A percentile compares a stretch with the other conserved stretches of the same genome.
phyloP scores from a whole-genome alignment of 2,113 vertebrate genomes.

The Cyprinus carpio region DNA sequence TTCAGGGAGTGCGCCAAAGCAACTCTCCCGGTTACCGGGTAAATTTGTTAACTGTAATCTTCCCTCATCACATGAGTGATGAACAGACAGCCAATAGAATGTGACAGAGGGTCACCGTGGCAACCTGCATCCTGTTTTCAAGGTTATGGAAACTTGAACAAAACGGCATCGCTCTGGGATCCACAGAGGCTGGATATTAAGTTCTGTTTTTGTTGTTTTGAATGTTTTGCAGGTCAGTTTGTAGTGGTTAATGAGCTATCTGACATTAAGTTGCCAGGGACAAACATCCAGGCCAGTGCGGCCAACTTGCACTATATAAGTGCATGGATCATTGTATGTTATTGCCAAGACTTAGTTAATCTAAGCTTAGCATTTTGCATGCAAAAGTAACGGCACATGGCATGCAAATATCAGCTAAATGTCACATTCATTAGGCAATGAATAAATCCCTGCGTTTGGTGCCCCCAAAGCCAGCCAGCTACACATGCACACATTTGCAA shows the following conservation, averaged over 20 bases:
- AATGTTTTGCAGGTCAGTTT: slow-evolving; percentile 29
- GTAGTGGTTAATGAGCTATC: slow-evolving; percentile 70
- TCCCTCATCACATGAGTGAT: slow-evolving; percentile 27
- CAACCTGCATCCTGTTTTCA: slow-evolving; percentile 29
- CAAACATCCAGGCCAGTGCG: slow-evolving; percentile 51
- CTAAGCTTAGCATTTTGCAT: slow-evolving; percentile 66
- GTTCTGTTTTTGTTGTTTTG: slow-evolving; percentile 35
- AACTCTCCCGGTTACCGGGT: not conserved
- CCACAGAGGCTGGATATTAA: not conserved
- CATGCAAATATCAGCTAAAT: slow-evolving; percentile 81
- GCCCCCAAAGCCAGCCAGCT: slow-evolving; percentile 43
- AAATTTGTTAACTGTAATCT: slow-evolving; percentile 48
- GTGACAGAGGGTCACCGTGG: slow-evolving; percentile 43
- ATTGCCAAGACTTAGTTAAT: slow-evolving; percentile 76
- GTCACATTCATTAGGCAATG: slow-evolving; percentile 76
- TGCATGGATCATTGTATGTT: slow-evolving; percentile 67
- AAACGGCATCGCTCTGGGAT: slow-evolving; percentile 1
- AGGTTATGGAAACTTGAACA: slow-evolving; percentile 20
- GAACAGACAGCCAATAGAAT: slow-evolving; percentile 35
- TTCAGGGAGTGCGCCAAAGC: not conserved
- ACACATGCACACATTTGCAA: slow-evolving; percentile 44
- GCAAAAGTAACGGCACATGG: slow-evolving; percentile 52
- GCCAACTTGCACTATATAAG: slow-evolving; percentile 68
- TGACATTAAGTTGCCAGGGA: slow-evolving; percentile 64
- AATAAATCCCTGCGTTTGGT: slow-evolving; percentile 60